phyloP scores from a whole-genome alignment of 2,888 invertebrate species.

The Merodon equestris region DNA sequence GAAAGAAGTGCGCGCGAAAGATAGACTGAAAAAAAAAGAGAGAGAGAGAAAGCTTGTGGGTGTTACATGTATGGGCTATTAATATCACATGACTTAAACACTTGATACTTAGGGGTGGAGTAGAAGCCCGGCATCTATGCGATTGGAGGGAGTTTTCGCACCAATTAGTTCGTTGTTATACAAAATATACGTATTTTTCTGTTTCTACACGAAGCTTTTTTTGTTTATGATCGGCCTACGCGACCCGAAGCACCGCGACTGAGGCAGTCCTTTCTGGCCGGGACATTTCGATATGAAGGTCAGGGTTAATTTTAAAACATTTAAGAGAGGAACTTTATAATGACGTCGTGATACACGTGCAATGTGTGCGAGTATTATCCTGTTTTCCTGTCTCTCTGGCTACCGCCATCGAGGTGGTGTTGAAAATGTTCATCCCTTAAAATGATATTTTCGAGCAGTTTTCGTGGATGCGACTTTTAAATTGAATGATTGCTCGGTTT shows the following conservation, averaged over 20 bases:
- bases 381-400: neutral
- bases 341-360: neutral
- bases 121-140: constrained; percentile 50
- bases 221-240: neutral
- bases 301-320: constrained; percentile 59
- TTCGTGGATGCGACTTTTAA: constrained; percentile 36
- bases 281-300: constrained; percentile 53
- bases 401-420: too few relatives aligned
- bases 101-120: constrained; percentile 67
- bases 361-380: neutral
- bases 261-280: constrained; percentile 16
- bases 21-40: constrained; percentile 20
- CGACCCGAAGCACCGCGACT: too few relatives aligned
- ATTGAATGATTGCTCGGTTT: constrained; percentile 50
- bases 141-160: constrained; percentile 67
- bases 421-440: constrained; percentile 50
- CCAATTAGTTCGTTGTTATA: constrained; percentile 64
- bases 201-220: neutral
- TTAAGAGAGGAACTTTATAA: constrained; percentile 37
- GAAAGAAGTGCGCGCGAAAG: constrained; percentile 20
- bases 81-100: constrained; percentile 68
- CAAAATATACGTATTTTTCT: constrained; percentile 44
- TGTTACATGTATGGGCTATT: constrained; percentile 69
- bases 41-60: constrained; percentile 56
- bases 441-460: constrained; percentile 32